Evolutionary conservation across 2,113 vertebrate genomes (phyloP).

Genomic region (Lonchura striata): DNA sequence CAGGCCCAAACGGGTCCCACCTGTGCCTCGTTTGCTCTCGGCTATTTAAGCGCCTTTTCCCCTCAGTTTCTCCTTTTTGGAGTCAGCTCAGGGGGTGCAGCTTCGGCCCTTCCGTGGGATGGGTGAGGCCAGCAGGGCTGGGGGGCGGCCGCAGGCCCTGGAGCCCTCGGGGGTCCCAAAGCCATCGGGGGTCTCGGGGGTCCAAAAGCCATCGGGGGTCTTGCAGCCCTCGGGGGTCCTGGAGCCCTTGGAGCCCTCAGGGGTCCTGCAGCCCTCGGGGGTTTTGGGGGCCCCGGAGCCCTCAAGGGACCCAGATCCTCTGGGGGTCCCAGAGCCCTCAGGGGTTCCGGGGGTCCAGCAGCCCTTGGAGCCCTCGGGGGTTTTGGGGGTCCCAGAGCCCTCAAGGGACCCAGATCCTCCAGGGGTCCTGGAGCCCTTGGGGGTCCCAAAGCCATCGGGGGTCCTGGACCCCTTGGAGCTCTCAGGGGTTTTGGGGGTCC

Average conservation of each 20-base stretch:
- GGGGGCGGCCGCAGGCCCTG: accelerated
- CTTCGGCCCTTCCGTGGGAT: accelerated
- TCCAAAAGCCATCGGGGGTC: neutral
- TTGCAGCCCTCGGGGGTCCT: accelerated
- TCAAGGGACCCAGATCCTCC: too few relatives aligned
- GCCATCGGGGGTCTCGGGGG: neutral
- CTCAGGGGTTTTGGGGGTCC: neutral
- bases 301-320: too few relatives aligned
- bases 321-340: accelerated
- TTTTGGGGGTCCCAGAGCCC: accelerated
- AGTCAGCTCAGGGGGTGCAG: accelerated
- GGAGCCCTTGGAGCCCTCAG: too few relatives aligned
- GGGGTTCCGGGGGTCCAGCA: neutral
- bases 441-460: neutral
- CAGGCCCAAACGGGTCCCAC: neutral
- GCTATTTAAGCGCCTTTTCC: neutral
- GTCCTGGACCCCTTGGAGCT: neutral
- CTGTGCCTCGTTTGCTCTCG: neutral
- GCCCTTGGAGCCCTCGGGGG: neutral
- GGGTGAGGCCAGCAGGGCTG: neutral
- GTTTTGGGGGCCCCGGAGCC: accelerated
- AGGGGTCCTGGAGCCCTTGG: accelerated
- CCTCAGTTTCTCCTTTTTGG: accelerated
- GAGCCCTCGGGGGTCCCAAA: too few relatives aligned
- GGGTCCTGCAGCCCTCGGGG: accelerated